Percentiles rank a stretch among this genome's conserved stretches.
Conservation (phyloP, 2,113 vertebrate species). For the Boulengeromyrus knoepffleri region DNA sequence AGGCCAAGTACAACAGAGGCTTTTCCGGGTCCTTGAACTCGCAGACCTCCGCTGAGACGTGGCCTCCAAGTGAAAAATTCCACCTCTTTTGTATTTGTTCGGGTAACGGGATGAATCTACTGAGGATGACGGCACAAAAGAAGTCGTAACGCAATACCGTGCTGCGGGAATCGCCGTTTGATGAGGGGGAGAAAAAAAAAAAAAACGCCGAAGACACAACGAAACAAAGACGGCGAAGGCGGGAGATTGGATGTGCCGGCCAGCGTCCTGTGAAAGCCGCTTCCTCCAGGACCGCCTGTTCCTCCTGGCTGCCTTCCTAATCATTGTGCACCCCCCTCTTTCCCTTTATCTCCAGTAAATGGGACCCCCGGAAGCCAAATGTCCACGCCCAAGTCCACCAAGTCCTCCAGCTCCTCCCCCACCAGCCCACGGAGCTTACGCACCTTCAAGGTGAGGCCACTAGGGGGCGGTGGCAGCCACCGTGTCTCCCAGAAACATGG, state of each 20-base stretch:
- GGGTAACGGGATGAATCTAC: background rate
- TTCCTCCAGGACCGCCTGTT: background rate
- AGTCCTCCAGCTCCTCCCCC: slow-evolving; percentile 89
- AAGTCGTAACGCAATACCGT: background rate
- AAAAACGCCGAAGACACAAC: background rate
- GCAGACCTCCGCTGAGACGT: background rate
- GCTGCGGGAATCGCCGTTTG: background rate
- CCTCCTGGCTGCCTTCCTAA: background rate
- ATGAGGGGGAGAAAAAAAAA: background rate
- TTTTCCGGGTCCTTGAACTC: background rate
- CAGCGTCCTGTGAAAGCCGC: background rate
- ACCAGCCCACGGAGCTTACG: slow-evolving; percentile 78
- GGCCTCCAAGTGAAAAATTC: background rate
- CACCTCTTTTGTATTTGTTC: background rate
- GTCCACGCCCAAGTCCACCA: slow-evolving; percentile 82
- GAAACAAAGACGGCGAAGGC: background rate
- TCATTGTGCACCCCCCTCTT: slow-evolving; percentile 4
- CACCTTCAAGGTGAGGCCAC: slow-evolving; percentile 71
- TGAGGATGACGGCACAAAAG: background rate
- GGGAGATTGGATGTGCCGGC: background rate
- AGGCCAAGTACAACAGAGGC: background rate
- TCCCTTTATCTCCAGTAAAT: slow-evolving; percentile 66
- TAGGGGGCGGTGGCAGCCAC: too few relatives aligned
- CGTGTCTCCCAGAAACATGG: background rate
- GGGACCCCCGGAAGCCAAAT: slow-evolving; percentile 80